Evolutionary conservation across 2,888 invertebrate genomes (phyloP), one percentile per base, ranked within the genome.

Genomic region (Eupithecia abbreviata): DNA sequence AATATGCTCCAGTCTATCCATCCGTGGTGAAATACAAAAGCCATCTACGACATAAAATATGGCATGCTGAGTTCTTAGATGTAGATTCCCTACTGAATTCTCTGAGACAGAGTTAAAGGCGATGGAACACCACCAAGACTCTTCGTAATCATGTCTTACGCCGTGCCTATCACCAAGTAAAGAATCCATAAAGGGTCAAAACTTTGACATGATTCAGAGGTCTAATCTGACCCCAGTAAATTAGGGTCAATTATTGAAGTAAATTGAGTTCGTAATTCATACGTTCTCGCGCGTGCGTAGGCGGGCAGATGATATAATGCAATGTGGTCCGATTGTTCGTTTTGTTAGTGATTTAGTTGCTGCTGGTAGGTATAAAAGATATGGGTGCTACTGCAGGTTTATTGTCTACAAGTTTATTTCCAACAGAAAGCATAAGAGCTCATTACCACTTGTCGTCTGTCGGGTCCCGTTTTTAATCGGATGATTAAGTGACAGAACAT

Each of bases 241-340:
- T 91, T 92, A 89, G 86, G 89, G 88, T 91, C 91, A 92, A 92
- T 91, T 89, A 89, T 89, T 87, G 88, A 86, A 85, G 86, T 86
- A 90, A 90, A 90, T 90, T 89, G 90, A 86, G 87, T 83, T 84
- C 82, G 87, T 89, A 89, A 89, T 87, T 88, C 86, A 86, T 87
- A 68, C 67, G 66, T 3, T 10, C 58, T 87, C 76, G 81, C 74
- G 89, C 85, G 91, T 91, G 88, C 91, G 91, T 87, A 87, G 87
- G 30, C 30, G 30, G 71, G n/a, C 75, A 83, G 83, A 87, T 85
- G 85, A 83, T 83, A 86, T 85, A 84, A 85, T 83, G 65, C 42
- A 55, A 73, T 77, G 77, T 71, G 66, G 72, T 66, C 10, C 58
- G 41, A 72, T 49, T 62, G 75, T 77, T 71, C 15, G 42, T 15